Base-by-base conservation (phyloP, 2,113 vertebrate species). In the Symphodus melops region DNA sequence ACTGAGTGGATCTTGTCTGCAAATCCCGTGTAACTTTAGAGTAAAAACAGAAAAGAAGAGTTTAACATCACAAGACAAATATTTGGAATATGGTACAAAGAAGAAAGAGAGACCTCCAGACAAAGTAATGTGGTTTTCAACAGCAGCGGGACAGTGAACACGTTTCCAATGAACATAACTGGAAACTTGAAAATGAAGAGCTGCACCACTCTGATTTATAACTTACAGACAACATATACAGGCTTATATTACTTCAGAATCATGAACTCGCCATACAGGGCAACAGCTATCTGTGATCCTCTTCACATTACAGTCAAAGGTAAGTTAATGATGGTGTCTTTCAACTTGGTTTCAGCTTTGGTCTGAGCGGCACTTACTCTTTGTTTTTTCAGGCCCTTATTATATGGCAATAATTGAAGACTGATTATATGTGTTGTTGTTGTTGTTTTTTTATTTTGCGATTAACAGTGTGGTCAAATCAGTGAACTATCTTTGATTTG, bases 171-270 rank as follows among this genome's bases (percentile, higher is more conserved):
- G 20, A 44, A 10, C 0, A 63, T 91, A 2, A 79, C 21, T 51
- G 90, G 90, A 84, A 3, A 91, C 58, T 39, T 91, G 60, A 51
- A 0, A 0, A 3, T 79, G 68, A 75, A 21, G 13, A 73, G 89
- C 74, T 93, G 90, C 83, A 88, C 87, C 21, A 91, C 88, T 0
- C 8, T 88, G 14, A 85, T 91, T 54, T 37, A 33, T 14, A 55
- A 49, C 21, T 14, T 90, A 23, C 53, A 0, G 7, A 16, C 2
- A 39, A 12, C 0, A 0, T 41, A 86, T 2, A 16, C 69, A 37
- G 1, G 73, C 16, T 8, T 0, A 0, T 93, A 86, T 67, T 90
- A 2, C 82, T 90, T 92, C 70, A 91, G 88, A 36, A 39, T 87
- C 9, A 0, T 0, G 0, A 0, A 51, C 17, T 51, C 8, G 48